These are phyloP conservation scores for Entomobrya multifasciata DNA, from an alignment of 2,888 invertebrate genomes.

Conservation along the genomic window DNA sequence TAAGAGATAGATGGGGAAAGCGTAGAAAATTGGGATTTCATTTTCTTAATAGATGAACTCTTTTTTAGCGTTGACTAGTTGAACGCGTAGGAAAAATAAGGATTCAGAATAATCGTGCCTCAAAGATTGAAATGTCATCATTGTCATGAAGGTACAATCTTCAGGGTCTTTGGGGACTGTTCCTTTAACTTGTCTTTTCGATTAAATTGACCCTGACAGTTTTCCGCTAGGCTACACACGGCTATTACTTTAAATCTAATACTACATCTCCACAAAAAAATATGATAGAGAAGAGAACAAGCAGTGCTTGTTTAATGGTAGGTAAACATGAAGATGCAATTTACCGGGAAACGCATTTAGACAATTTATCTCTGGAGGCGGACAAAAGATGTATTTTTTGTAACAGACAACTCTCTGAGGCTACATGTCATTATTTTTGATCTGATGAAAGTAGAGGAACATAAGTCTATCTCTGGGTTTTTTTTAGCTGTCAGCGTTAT, in stretches of 20 bases:
- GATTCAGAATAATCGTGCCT: slow-evolving; percentile 55
- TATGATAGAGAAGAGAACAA: not conserved
- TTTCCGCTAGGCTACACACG: slow-evolving; percentile 22
- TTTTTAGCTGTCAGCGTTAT: not conserved
- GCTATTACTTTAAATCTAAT: not conserved
- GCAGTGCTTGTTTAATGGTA: not conserved
- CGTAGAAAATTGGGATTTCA: slow-evolving; percentile 14
- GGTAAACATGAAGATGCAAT: not conserved
- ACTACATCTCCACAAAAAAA: not conserved
- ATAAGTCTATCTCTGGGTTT: not conserved
- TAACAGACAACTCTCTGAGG: not conserved
- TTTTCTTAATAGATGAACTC: slow-evolving; percentile 27
- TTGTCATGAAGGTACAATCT: slow-evolving; percentile 59
- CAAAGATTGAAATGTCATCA: slow-evolving; percentile 62
- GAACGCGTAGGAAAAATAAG: not conserved
- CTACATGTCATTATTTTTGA: slow-evolving; percentile 50
- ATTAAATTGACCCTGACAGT: slow-evolving; percentile 64
- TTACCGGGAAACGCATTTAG: slow-evolving; percentile 1
- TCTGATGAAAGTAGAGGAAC: slow-evolving; percentile 34
- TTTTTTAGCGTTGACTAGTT: not conserved
- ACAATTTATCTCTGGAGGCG: not conserved
- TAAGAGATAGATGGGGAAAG: not conserved
- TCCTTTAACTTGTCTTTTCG: slow-evolving; percentile 39
- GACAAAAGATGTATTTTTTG: not conserved
- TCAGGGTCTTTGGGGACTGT: slow-evolving; percentile 33